Evolutionary conservation across 2,113 vertebrate species (phyloP), one percentile per base, ranked within the genome.

Genomic region (Salvelinus fontinalis): DNA sequence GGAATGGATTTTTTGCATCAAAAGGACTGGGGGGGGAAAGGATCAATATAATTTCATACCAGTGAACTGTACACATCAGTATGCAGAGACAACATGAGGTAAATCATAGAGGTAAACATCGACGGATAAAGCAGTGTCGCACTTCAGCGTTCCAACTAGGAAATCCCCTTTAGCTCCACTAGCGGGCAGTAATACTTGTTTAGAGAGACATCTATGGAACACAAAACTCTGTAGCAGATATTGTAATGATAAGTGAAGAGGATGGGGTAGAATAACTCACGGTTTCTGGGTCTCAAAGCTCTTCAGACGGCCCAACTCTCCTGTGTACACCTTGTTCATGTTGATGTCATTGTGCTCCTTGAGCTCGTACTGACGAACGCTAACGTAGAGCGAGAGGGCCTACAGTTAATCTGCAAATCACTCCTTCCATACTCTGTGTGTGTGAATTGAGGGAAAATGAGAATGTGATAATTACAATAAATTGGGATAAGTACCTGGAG

Each of bases 221-320:
- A 62, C 22, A 5, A 62, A n/a, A 22, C 20, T 9, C 4, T 62
- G 18, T 24, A 5, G 18, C 3, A 22, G n/a, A 9, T 54, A 54
- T 24, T 22, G n/a, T 24, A 5, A 24, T 70, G 7, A 51, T 71
- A 75, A 24, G 57, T 70, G 16, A 65, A 62, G 9, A 26, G 20
- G 13, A 12, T 22, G 39, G 29, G 4, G 1, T n/a, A 2, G 59
- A 62, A 16, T n/a, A 39, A 94, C 98, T 96, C 88, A 99, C 98
- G 97, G 96, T 81, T 99, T 99, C 88, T 99, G 98, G 82, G 89
- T 95, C 89, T 99, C 96, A 0, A 98, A 99, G 91, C 97, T 98
- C 93, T 98, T 98, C 67, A 99, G 93, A 0, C 98, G 95, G 12
- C 97, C 97, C 85, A 99, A 94, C 89, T 99, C 98, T 0, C 98